Evolutionary conservation across 2,797 vertebrate species (phyloP).

Genomic region (Knipowitschia caucasica): DNA sequence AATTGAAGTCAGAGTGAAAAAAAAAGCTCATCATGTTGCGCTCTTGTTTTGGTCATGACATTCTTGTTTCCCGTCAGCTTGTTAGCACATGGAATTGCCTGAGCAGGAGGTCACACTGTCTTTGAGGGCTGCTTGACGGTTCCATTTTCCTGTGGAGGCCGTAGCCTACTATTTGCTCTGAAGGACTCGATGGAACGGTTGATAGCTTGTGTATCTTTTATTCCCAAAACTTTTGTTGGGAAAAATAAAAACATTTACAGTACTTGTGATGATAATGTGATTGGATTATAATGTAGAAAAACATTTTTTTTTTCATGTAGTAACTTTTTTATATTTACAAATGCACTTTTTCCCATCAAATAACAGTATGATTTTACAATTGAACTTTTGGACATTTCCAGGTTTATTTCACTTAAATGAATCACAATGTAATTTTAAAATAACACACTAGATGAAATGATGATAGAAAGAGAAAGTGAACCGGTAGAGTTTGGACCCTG

Average conservation of each 20-base stretch:
- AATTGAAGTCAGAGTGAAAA: constrained; percentile 12
- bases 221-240: neutral
- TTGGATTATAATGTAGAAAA: too few species aligned
- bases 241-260: neutral
- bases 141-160: neutral
- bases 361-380: too few species aligned
- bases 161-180: neutral
- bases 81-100: constrained; percentile 11
- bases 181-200: neutral
- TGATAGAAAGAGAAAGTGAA: too few species aligned
- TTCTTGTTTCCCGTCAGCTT: constrained; percentile 1
- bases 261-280: too few species aligned
- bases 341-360: too few species aligned
- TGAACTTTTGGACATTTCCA: too few species aligned
- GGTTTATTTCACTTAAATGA: too few species aligned
- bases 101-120: neutral
- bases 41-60: constrained; percentile 18
- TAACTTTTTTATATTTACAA: too few species aligned
- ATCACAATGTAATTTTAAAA: too few species aligned
- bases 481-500: too few species aligned
- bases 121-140: constrained; percentile 12
- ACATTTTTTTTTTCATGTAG: too few species aligned
- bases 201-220: neutral
- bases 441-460: too few species aligned
- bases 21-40: constrained; percentile 2